These are phyloP conservation scores for Mythimna pallens DNA, from an alignment of 2,888 invertebrate species.

Conservation along the genomic window DNA sequence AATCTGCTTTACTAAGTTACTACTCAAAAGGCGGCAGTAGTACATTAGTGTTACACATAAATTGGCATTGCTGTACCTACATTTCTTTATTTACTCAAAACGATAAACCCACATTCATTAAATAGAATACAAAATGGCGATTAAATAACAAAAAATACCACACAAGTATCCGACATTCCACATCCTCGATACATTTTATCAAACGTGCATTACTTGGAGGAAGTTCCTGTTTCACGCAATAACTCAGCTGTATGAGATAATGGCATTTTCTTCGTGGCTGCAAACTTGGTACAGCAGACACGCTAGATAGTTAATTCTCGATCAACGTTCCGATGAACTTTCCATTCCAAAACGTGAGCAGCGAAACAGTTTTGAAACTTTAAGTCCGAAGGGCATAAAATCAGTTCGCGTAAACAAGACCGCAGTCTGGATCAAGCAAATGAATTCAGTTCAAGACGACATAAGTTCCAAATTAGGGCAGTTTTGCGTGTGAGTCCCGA, in stretches of 20 bases:
- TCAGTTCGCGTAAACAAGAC: conserved; percentile 70
- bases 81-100: conserved; percentile 10
- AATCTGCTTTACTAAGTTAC: neutral
- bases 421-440: conserved; percentile 63
- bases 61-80: conserved; percentile 5
- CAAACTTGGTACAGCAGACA: conserved; percentile 31
- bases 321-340: conserved; percentile 23
- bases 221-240: conserved; percentile 56
- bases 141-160: conserved; percentile 40
- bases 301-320: conserved; percentile 35
- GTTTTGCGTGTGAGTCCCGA: conserved; percentile 71
- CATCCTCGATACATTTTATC: conserved; percentile 57
- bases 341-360: conserved; percentile 49
- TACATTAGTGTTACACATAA: conserved; percentile 18
- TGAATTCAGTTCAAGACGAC: conserved; percentile 71
- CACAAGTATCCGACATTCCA: conserved; percentile 27
- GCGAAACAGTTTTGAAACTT: conserved; percentile 58
- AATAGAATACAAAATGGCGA: conserved; percentile 27
- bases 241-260: conserved; percentile 57
- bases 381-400: conserved; percentile 63
- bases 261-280: conserved; percentile 45
- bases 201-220: conserved; percentile 47
- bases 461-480: conserved; percentile 75
- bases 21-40: neutral
- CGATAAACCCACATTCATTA: conserved; percentile 7